Evolutionary conservation across 2,113 vertebrate species (phyloP).

Genomic region (Sarotherodon lohbergeri): DNA sequence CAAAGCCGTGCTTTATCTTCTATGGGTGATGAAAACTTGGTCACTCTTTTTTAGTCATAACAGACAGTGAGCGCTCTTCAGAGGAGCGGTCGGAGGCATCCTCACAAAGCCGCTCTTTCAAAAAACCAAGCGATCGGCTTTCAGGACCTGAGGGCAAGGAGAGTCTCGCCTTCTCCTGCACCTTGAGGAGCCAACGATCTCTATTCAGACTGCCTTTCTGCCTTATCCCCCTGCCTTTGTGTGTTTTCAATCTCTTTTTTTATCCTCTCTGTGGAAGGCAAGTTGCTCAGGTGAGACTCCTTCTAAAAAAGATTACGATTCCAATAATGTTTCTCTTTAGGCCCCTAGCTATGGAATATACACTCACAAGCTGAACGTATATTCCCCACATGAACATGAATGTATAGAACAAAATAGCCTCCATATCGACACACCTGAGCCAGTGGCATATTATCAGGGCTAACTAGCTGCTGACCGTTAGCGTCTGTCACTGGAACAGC

Average conservation of each 20-base stretch:
- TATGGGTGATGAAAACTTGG: conserved; percentile 60
- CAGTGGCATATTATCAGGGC: background rate
- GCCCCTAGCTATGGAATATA: background rate
- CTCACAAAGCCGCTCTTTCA: conserved; percentile 61
- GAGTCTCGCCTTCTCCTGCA: conserved; percentile 42
- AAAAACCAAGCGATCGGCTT: conserved; percentile 55
- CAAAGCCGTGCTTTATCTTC: conserved; percentile 45
- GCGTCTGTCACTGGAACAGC: conserved; percentile 64
- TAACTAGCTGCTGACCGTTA: conserved; percentile 59
- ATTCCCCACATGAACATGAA: background rate
- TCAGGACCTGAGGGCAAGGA: conserved; percentile 58
- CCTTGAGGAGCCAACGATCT: conserved; percentile 23
- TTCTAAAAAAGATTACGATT: background rate
- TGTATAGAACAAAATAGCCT: background rate
- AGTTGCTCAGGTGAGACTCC: conserved; percentile 24
- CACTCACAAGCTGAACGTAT: background rate
- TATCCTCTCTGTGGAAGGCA: background rate
- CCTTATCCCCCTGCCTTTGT: conserved; percentile 20
- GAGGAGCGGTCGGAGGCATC: conserved; percentile 34
- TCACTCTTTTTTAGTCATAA: conserved; percentile 59
- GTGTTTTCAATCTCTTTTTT: background rate
- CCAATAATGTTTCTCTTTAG: background rate
- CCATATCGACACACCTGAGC: conserved; percentile 37
- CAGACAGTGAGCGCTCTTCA: conserved; percentile 58
- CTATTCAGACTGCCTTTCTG: conserved; percentile 18